Conservation (phyloP, 2,797 vertebrate genomes). For the Aulostomus chinensis region DNA sequence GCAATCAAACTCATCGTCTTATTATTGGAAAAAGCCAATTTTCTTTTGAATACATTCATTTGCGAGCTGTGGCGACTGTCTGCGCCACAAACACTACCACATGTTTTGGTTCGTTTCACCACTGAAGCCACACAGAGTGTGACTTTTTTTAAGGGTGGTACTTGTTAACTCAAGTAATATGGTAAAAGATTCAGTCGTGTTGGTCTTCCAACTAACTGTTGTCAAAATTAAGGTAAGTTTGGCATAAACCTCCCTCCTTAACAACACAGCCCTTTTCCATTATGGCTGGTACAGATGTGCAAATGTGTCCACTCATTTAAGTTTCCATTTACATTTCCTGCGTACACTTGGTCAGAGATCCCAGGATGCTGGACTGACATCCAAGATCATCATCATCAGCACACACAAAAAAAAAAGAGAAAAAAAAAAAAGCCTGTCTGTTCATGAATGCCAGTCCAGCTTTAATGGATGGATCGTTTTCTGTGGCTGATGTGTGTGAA, state of each 20-base stretch:
- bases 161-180: constrained; percentile 47
- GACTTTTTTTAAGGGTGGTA: no score
- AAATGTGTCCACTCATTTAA: constrained; percentile 39
- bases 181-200: constrained; percentile 41
- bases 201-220: constrained; percentile 32
- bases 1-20: no score
- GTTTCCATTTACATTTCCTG: constrained; percentile 34
- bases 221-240: constrained; percentile 50
- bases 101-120: constrained; percentile 5
- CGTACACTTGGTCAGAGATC: constrained; percentile 29
- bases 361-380: constrained; percentile 17
- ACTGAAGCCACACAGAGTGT: constrained; percentile 15
- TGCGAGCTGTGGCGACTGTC: constrained; percentile 34
- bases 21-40: constrained; percentile 49
- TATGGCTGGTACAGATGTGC: constrained; percentile 37
- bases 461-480: constrained; percentile 37
- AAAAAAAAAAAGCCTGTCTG: constrained; percentile 14
- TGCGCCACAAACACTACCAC: constrained; percentile 38
- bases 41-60: constrained; percentile 80
- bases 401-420: constrained; percentile 1
- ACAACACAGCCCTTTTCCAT: constrained; percentile 28
- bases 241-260: no score
- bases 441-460: constrained; percentile 22
- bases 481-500: constrained; percentile 34
- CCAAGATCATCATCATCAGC: constrained; percentile 29